Evolutionary conservation across 2,113 vertebrate species (phyloP), one percentile per base, ranked within the genome.

Genomic region (Chamaea fasciata): DNA sequence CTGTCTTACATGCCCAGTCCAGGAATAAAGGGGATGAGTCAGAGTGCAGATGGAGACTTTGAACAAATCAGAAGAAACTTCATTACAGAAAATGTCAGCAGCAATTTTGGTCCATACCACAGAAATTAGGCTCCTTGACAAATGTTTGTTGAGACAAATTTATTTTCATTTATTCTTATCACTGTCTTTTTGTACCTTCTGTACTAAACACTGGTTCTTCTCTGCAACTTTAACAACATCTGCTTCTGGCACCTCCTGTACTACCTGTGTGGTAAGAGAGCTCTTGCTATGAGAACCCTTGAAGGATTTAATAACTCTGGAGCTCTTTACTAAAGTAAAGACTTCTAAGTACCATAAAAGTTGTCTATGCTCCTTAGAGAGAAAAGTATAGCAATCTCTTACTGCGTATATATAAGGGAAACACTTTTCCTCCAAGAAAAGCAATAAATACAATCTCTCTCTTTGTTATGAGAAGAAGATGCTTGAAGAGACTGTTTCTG

Each of bases 21-120:
- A 16, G 46, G 47, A 83, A 81, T 47, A 81, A 94, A 93, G 33
- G 53, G 30, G 42, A 55, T 83, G 76, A 88, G 76, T 81, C 92
- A 94, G 88, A 88, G 71, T 50, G 47, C 92, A 96, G 64, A 41
- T 80, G 82, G 88, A 46, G 49, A 88, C 68, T 84, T 87, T 26
- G 71, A 83, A 49, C 28, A 86, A 86, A 92, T 63, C 26, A 11
- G 71, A 86, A 88, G 68, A 94, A 96, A 92, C 59, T 89, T 94
- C 83, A 63, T 95, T 96, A 92, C 6, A 3, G 63, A 74, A 93
- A 95, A 95, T 90, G 79, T 93, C 92, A 90, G 79, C 79, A 81
- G 42, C 50, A 73, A 80, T 95, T 96, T 90, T 77, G 39, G 47
- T 81, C 42, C 21, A 20, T 56, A 92, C 13, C 13, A 69, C 42